Evolutionary conservation across 2,113 vertebrate species (phyloP), one percentile per base, ranked within the genome.

Genomic region (Halichoerus grypus): DNA sequence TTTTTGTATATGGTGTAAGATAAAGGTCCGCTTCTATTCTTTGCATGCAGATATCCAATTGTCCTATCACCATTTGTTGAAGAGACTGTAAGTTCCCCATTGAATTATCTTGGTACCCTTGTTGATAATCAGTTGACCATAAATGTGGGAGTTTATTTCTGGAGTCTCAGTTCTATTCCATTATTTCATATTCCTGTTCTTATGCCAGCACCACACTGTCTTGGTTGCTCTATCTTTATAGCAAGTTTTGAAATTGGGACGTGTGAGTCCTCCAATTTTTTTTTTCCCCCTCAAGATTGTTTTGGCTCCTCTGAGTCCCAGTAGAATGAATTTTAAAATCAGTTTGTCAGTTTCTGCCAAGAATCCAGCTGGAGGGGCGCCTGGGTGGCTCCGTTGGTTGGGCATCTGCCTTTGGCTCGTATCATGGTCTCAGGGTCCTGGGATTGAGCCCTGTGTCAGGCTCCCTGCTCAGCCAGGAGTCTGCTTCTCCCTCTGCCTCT

Each of bases 91-190:
- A 28, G 67, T 96, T 90, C 31, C 15, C 26, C 33, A n/a, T 42
- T 96, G 51, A 79, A 77, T 85, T 94, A 18, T 59, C 26, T 69
- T 94, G 53, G 69, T 57, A 67, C n/a, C 51, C 59, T 76, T 87
- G 16, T 55, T 63, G 65, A 46, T 16, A 13, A 31, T 82, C 36
- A 76, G 0, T 65, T 67, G 46, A 55, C 24, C 19, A 10, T 71
- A 69, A 36, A 71, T 93, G 79, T 72, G 53, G 63, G 51, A 13
- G 4, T 88, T 96, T 49, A 72, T 74, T 77, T 96, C 31, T 91
- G 88, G 24, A 94, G 14, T 63, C 4, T 87, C 8, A 81, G 15
- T 87, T 87, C 36, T 76, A 0, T 87, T 74, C 36, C 7, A 1
- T 39, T 80, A 28, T 76, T 74, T 28, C 51, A 0, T 81, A 33